Conservation (phyloP, 1,140 invertebrate species). For the Drosophila elegans region DNA sequence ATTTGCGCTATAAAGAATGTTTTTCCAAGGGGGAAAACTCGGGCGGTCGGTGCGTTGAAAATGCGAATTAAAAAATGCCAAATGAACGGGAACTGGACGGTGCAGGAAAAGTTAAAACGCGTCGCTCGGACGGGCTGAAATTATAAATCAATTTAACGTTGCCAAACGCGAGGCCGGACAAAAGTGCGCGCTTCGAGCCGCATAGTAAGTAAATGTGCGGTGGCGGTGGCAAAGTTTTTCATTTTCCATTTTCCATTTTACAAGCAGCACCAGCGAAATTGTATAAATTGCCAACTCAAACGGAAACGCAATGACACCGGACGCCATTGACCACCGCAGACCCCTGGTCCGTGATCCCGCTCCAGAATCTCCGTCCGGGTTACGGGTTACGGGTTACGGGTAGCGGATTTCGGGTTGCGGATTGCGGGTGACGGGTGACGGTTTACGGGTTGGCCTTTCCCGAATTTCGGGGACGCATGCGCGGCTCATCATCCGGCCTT, state of each 20-base stretch:
- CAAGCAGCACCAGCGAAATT: conserved; percentile 66
- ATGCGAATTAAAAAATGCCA: conserved; percentile 52
- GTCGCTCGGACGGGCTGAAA: conserved; percentile 55
- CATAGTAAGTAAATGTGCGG: conserved; percentile 74
- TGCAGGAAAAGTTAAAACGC: conserved; percentile 71
- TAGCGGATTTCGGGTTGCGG: not conserved
- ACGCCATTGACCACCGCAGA: conserved; percentile 68
- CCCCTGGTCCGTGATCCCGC: conserved; percentile 30
- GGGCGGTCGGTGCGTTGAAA: conserved; percentile 26
- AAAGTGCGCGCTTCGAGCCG: conserved; percentile 50
- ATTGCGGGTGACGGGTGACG: conserved; percentile 4
- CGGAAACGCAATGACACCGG: conserved; percentile 80
- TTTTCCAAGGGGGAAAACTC: conserved; percentile 20
- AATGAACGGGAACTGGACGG: conserved; percentile 57
- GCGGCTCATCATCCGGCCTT: conserved; percentile 66
- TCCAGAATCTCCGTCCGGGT: conserved; percentile 11
- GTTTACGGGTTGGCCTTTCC: conserved; percentile 9
- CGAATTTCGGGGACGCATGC: conserved; percentile 55
- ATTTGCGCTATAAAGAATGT: conserved; percentile 40
- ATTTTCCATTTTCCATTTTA: conserved; percentile 55
- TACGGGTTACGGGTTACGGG: conserved; percentile 2
- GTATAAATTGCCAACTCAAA: conserved; percentile 81
- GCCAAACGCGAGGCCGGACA: conserved; percentile 47
- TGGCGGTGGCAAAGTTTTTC: conserved; percentile 47
- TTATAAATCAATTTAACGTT: conserved; percentile 82